Conservation (phyloP, 2,797 vertebrate genomes). For the Pantherophis vulpinus region DNA sequence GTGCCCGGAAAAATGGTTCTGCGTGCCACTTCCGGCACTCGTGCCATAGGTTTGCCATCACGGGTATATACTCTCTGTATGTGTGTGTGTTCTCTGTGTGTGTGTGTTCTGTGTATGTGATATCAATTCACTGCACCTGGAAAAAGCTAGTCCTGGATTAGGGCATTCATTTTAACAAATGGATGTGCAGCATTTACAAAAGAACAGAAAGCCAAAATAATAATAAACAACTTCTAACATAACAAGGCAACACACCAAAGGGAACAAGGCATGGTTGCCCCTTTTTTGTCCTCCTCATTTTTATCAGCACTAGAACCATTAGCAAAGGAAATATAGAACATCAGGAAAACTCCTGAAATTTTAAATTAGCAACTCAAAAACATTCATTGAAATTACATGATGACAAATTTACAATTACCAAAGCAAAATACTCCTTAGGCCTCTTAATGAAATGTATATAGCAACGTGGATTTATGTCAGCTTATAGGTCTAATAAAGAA, state of each 20-base stretch:
- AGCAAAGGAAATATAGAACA: neutral
- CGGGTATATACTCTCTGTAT: neutral
- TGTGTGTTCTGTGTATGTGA: neutral
- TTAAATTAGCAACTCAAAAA: neutral
- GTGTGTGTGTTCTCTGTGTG: neutral
- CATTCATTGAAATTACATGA: neutral
- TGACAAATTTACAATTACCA: neutral
- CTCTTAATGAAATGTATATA: neutral
- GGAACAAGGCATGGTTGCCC: neutral
- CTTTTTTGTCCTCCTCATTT: neutral
- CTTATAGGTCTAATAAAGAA: neutral
- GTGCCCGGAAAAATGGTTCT: too few species aligned
- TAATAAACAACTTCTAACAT: neutral
- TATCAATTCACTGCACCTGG: neutral
- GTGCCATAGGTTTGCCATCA: too few species aligned
- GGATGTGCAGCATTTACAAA: neutral
- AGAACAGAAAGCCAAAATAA: neutral
- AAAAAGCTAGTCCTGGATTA: neutral
- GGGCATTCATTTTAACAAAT: neutral
- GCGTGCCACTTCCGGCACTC: too few species aligned
- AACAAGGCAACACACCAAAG: neutral
- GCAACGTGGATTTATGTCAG: neutral
- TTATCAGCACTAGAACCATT: neutral
- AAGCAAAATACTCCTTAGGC: neutral
- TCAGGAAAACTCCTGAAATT: neutral